Percentiles rank a stretch among this genome's conserved stretches.
Evolutionary conservation across 2,888 invertebrate genomes (phyloP).

Genomic region (Meandrusa payeni): DNA sequence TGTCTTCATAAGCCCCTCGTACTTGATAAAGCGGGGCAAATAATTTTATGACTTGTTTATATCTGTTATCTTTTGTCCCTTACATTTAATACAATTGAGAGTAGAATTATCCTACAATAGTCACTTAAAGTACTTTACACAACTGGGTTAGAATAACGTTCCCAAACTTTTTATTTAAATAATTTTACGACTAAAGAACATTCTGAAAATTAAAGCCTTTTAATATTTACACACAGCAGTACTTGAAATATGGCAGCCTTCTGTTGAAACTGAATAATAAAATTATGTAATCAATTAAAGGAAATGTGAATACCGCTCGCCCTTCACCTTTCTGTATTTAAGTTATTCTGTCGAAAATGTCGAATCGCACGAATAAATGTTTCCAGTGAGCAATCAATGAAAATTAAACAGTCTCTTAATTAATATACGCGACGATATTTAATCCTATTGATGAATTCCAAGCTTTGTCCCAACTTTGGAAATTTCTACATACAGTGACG

Average conservation of each 20-base stretch:
- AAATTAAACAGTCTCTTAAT: conserved; percentile 21
- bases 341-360: conserved; percentile 20
- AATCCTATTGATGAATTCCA: conserved; percentile 27
- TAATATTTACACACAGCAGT: conserved; percentile 11
- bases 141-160: conserved; percentile 1
- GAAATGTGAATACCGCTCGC: conserved; percentile 17
- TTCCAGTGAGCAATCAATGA: conserved; percentile 15
- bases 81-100: no score
- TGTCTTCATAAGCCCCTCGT: conserved; percentile 12
- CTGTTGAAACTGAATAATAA: conserved; percentile 17
- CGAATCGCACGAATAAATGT: conserved; percentile 11
- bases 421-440: conserved; percentile 19
- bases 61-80: conserved; percentile 22
- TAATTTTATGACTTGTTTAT: conserved; percentile 20
- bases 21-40: conserved; percentile 18
- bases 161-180: no score
- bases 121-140: no score
- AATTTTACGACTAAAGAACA: conserved; percentile 10
- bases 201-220: conserved; percentile 8
- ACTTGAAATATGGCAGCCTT: conserved; percentile 13
- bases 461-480: conserved; percentile 22
- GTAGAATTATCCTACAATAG: no score
- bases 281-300: conserved; percentile 24
- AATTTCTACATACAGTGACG: conserved; percentile 12
- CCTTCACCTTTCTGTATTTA: conserved; percentile 9